Base-by-base conservation (phyloP, 2,113 vertebrate species). In the Stomatorhinus ivindoensis region DNA sequence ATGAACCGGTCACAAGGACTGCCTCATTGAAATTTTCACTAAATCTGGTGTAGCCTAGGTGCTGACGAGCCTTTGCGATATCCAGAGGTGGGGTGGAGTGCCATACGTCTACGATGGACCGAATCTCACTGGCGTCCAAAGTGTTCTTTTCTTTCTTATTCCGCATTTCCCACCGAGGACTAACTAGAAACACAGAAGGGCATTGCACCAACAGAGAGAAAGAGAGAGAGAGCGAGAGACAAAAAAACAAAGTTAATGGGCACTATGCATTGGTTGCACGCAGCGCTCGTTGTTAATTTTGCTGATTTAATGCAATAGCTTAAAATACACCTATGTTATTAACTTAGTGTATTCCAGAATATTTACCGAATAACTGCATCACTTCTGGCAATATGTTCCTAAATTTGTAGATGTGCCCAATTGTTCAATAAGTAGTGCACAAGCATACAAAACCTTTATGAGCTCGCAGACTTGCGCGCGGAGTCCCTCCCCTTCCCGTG, bases 401-500 rank as follows among this genome's bases (percentile, higher is more conserved):
- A 46, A 51, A 65, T 51, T 35, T 87, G 89, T 47, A 55, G 84
- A 27, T 73, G 35, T 89, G 87, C 87, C 58, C 89, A 35, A 76
- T 87, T 65, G 89, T 51, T 76, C 35, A 76, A 42, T 87, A 87
- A 50, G 53, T 58, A 83, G 44, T 65, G 89, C 82, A 87, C 53
- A 35, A 44, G 39, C n/a, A 58, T 55, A 48, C 31, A 53, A 55
- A 53, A 85, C 48, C 50, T 47, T 50, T n/a, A 39, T 55, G 51
- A 13, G 86, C 86, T 42, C 93, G 92, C 92, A 91, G 82, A 86
- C 76, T 92, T 90, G 91, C 91, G 88, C 88, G 88, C 84, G 90
- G 94, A 96, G 97, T 96, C 94, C 98, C 97, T 97, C 98, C 98
- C 97, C 98, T 99, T 99, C 98, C 97, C 97, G 97, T 97, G 97